phyloP scores from a whole-genome alignment of 2,888 invertebrate species.

The Rhorus exstirpatorius region DNA sequence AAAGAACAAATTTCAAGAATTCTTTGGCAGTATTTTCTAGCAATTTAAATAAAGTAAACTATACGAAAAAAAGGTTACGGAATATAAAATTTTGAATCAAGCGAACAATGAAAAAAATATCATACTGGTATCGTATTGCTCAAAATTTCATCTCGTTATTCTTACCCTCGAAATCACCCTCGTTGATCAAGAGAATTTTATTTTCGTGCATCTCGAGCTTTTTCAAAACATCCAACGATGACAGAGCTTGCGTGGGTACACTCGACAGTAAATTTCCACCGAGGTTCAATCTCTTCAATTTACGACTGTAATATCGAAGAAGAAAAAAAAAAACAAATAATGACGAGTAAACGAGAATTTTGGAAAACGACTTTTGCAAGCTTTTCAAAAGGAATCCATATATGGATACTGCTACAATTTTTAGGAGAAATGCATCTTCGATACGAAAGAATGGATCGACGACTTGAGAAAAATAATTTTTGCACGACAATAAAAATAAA shows the following conservation, averaged over 20 bases:
- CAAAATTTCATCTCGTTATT: not conserved
- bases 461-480: no score
- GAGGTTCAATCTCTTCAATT: conserved; percentile 93
- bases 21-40: no score
- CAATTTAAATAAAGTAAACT: no score
- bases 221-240: conserved; percentile 92
- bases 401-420: no score
- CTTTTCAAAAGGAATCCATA: no score
- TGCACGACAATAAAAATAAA: conserved; percentile 11
- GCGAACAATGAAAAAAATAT: no score
- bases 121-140: not conserved
- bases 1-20: no score
- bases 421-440: not conserved
- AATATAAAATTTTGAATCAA: no score
- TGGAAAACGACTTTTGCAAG: no score
- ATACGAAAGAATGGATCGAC: no score
- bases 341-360: not conserved
- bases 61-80: no score
- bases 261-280: conserved; percentile 93
- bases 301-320: conserved; percentile 87
- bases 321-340: not conserved
- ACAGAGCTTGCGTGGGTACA: conserved; percentile 94
- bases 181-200: conserved; percentile 91
- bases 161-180: conserved; percentile 95
- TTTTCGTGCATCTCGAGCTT: conserved; percentile 96